Percentiles rank a stretch among this genome's conserved stretches.
Evolutionary conservation across 2,888 invertebrate species (phyloP).

Genomic region (Theretra japonica): DNA sequence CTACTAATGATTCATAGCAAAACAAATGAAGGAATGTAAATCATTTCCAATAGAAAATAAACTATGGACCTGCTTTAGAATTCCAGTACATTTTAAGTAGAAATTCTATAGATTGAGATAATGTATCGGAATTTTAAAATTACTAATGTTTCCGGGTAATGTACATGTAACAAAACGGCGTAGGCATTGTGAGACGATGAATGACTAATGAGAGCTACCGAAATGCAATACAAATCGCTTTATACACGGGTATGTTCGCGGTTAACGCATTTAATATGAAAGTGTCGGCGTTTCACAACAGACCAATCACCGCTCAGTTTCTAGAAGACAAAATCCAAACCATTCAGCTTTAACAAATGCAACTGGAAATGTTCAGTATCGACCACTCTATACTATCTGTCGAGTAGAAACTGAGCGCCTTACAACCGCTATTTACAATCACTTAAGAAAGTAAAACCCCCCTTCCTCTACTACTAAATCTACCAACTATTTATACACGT

Average conservation of each 20-base stretch:
- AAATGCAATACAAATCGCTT: too few relatives aligned
- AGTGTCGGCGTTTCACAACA: background rate
- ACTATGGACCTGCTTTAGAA: background rate
- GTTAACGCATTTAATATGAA: background rate
- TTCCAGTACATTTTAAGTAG: conserved; percentile 2
- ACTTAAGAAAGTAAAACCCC: conserved; percentile 45
- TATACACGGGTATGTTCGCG: too few relatives aligned
- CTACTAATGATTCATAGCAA: background rate
- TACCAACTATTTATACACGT: conserved; percentile 55
- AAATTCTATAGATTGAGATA: background rate
- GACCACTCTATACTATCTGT: conserved; percentile 18
- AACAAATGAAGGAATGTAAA: conserved; percentile 15
- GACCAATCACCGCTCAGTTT: conserved; percentile 13
- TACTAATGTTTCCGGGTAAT: background rate
- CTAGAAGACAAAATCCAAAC: conserved; percentile 20
- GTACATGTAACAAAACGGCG: background rate
- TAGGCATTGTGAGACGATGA: too few relatives aligned
- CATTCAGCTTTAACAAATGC: conserved; percentile 23
- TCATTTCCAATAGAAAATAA: background rate
- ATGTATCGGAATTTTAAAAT: background rate
- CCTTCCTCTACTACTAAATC: conserved; percentile 47
- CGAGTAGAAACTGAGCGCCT: conserved; percentile 23
- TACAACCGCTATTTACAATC: conserved; percentile 54
- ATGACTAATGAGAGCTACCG: too few relatives aligned
- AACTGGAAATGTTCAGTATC: conserved; percentile 23